A percentile compares a stretch with the other conserved stretches of the same genome.
Evolutionary conservation across 2,797 vertebrate genomes (phyloP).

Genomic region (Pipistrellus nathusii): DNA sequence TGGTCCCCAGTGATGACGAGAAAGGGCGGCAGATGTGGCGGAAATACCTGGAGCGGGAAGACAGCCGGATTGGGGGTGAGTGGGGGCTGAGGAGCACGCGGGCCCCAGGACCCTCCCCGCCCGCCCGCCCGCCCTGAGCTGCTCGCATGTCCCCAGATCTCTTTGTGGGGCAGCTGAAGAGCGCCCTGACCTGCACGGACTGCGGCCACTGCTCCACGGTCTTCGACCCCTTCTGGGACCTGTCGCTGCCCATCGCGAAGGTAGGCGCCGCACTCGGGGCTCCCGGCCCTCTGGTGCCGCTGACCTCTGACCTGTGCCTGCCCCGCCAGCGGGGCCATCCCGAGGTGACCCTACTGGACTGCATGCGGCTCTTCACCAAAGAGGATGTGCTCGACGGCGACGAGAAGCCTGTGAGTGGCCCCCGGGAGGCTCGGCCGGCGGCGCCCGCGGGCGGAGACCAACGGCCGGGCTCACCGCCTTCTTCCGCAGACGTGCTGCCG

Average conservation of each 20-base stretch:
- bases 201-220: slow-evolving; percentile 96
- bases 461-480: too few relatives aligned
- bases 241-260: slow-evolving; percentile 96
- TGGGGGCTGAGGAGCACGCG: neutral
- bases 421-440: too few relatives aligned
- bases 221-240: slow-evolving; percentile 98
- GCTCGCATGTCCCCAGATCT: slow-evolving; percentile 90
- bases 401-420: slow-evolving; percentile 92
- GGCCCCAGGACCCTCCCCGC: neutral
- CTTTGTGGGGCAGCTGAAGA: slow-evolving; percentile 97
- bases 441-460: too few relatives aligned
- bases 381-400: slow-evolving; percentile 97
- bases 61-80: slow-evolving; percentile 97
- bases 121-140: neutral
- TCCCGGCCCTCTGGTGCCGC: fast-evolving
- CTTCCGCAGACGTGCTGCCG: slow-evolving; percentile 92
- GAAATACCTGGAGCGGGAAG: slow-evolving; percentile 95
- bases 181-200: slow-evolving; percentile 94
- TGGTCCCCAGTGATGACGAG: slow-evolving; percentile 92
- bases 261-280: slow-evolving; percentile 72
- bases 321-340: slow-evolving; percentile 89
- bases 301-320: neutral
- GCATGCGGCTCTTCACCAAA: slow-evolving; percentile 95
- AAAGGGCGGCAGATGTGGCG: slow-evolving; percentile 96
- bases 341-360: slow-evolving; percentile 95